phyloP scores from a whole-genome alignment of 2,888 invertebrate genomes.

The Leistus spinibarbis region DNA sequence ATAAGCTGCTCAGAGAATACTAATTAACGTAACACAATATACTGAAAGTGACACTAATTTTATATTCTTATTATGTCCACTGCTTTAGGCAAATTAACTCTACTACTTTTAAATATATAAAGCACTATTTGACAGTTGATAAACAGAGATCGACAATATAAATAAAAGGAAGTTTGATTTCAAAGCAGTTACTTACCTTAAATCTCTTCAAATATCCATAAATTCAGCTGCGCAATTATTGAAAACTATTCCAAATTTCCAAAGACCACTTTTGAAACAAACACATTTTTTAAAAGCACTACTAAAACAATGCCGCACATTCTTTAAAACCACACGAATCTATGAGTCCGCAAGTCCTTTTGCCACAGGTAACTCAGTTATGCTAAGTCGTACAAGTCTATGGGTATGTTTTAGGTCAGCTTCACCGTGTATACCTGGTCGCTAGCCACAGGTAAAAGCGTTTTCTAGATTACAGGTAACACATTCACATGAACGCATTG shows the following conservation, averaged over 20 bases:
- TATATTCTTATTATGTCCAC: too few relatives aligned
- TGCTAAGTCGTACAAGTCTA: not conserved
- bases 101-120: too few relatives aligned
- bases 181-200: not conserved
- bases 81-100: too few relatives aligned
- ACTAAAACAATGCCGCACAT: not conserved
- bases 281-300: not conserved
- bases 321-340: not conserved
- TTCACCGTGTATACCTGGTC: not conserved
- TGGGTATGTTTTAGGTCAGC: conserved; percentile 5
- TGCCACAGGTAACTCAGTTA: not conserved
- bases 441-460: not conserved
- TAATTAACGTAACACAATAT: not conserved
- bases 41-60: too few relatives aligned
- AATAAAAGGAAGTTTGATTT: not conserved
- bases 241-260: not conserved
- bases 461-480: not conserved
- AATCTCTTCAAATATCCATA: not conserved
- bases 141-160: too few relatives aligned
- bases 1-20: not conserved
- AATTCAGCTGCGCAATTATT: not conserved
- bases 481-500: not conserved
- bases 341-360: not conserved
- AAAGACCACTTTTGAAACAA: not conserved
- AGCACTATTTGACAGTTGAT: too few relatives aligned